phyloP scores from a whole-genome alignment of 2,888 invertebrate genomes.

The Apodemia mormo region DNA sequence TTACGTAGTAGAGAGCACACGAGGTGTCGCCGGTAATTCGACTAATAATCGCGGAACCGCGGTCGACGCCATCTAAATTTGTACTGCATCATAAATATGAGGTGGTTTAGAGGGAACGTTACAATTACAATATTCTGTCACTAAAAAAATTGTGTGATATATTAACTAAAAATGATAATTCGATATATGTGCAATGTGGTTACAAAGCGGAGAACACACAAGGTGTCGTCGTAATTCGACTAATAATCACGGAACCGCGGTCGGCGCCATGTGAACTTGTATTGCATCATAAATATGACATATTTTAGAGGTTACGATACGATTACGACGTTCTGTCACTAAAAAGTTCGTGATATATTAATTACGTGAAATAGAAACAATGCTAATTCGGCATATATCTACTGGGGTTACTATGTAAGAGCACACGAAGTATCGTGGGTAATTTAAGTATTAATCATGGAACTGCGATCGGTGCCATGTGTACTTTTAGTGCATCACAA shows the following conservation, averaged over 20 bases:
- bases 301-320: conserved; percentile 44
- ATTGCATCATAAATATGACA: conserved; percentile 61
- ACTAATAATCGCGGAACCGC: conserved; percentile 64
- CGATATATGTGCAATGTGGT: conserved; percentile 20
- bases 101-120: conserved; percentile 44
- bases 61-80: conserved; percentile 59
- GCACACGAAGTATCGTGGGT: conserved; percentile 53
- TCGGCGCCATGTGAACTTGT: conserved; percentile 58
- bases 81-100: conserved; percentile 63
- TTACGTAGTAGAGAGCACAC: conserved; percentile 40
- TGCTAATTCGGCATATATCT: background rate
- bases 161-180: background rate
- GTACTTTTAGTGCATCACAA: conserved; percentile 65
- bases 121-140: conserved; percentile 28
- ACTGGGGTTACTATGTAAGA: conserved; percentile 37
- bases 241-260: conserved; percentile 64
- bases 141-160: background rate
- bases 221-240: conserved; percentile 61
- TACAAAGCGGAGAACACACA: conserved; percentile 41
- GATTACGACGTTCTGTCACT: conserved; percentile 23
- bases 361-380: background rate
- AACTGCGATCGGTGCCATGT: conserved; percentile 56
- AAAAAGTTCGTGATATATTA: background rate
- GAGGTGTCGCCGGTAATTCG: conserved; percentile 62
- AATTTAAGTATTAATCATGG: conserved; percentile 69